A percentile compares a stretch with the other conserved stretches of the same genome.
Evolutionary conservation across 1,140 invertebrate species (phyloP).

Genomic region (Drosophila sp.): DNA sequence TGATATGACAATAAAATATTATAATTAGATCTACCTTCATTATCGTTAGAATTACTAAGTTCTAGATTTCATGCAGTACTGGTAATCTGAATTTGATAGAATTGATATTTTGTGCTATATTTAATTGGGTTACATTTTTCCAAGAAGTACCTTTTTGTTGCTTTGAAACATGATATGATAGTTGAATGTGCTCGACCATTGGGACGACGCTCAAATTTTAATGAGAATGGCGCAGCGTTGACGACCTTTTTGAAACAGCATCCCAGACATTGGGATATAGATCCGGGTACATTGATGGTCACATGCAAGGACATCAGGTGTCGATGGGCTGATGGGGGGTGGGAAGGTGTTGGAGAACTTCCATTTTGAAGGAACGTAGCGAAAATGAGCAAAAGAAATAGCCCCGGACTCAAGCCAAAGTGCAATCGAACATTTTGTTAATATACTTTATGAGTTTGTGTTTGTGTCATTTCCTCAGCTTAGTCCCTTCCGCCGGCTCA

Average conservation of each 20-base stretch:
- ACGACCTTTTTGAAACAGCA: constrained; percentile 34
- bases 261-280: constrained; percentile 24
- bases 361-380: constrained; percentile 14
- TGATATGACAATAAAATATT: no score
- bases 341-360: neutral
- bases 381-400: constrained; percentile 38
- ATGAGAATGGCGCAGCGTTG: constrained; percentile 27
- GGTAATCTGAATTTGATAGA: neutral
- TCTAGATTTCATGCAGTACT: neutral
- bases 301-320: constrained; percentile 51
- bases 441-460: constrained; percentile 78
- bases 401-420: constrained; percentile 63
- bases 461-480: constrained; percentile 42
- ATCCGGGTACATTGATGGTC: constrained; percentile 54
- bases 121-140: neutral
- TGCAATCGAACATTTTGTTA: constrained; percentile 79
- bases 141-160: neutral
- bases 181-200: constrained; percentile 18
- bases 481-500: neutral
- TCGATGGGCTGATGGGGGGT: neutral
- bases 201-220: constrained; percentile 44
- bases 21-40: neutral
- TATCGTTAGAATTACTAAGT: neutral
- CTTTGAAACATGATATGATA: constrained; percentile 41
- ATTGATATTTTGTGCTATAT: neutral